Percentiles rank a stretch among this genome's conserved stretches.
Evolutionary conservation across 2,888 invertebrate genomes (phyloP).

Genomic region (Brachylomia viminalis): DNA sequence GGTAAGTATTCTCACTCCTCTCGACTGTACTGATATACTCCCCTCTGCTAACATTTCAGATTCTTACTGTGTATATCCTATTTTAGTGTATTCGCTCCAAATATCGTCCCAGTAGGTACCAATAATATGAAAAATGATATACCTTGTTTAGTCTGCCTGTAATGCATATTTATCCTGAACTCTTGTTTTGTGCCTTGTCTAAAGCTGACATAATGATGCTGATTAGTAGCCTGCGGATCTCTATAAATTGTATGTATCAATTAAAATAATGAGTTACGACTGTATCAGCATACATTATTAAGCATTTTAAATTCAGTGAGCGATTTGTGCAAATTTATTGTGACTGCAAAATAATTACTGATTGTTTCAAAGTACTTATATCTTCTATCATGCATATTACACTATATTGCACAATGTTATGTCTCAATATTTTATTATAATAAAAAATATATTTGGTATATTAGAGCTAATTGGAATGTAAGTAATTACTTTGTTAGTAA

Average conservation of each 20-base stretch:
- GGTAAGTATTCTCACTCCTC: constrained; percentile 39
- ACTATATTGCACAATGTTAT: constrained; percentile 89
- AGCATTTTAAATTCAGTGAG: constrained; percentile 78
- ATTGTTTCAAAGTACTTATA: constrained; percentile 85
- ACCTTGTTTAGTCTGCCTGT: constrained; percentile 63
- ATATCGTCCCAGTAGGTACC: constrained; percentile 49
- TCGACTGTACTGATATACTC: constrained; percentile 37
- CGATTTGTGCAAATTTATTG: constrained; percentile 86
- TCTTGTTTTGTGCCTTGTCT: constrained; percentile 87
- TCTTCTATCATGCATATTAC: constrained; percentile 85
- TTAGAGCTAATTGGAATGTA: constrained; percentile 73
- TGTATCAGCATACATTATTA: constrained; percentile 73
- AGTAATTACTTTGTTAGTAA: constrained; percentile 50
- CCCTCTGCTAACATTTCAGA: constrained; percentile 46
- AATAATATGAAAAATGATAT: constrained; percentile 39
- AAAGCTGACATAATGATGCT: constrained; percentile 78
- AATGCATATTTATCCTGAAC: constrained; percentile 62
- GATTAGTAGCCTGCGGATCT: constrained; percentile 66
- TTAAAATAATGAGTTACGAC: constrained; percentile 65
- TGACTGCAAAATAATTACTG: constrained; percentile 85
- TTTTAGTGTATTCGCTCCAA: constrained; percentile 43
- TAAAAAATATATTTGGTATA: constrained; percentile 78
- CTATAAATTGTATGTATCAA: constrained; percentile 64
- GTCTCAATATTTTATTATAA: constrained; percentile 88
- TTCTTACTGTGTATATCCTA: constrained; percentile 60